These are phyloP conservation scores for Oreochromis niloticus DNA, from an alignment of 2,113 vertebrate species.

Conservation along the genomic window DNA sequence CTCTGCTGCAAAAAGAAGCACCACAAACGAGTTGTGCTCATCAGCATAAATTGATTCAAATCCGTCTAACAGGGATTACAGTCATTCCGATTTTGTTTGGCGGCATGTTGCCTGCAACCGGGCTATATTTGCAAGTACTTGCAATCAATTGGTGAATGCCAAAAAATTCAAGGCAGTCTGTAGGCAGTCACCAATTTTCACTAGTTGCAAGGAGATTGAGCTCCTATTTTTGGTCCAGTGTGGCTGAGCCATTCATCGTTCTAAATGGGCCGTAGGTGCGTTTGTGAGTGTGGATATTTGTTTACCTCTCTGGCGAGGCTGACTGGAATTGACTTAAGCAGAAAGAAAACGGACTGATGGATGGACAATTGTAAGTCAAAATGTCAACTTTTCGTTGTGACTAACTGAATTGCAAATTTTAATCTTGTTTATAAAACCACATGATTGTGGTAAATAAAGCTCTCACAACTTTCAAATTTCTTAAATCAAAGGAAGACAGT, in stretches of 20 bases:
- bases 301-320: not conserved
- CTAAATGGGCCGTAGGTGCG: accelerated
- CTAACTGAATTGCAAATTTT: not conserved
- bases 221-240: not conserved
- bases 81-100: not conserved
- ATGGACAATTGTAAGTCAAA: not conserved
- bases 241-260: not conserved
- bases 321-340: not conserved
- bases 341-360: accelerated
- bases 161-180: not conserved
- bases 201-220: accelerated
- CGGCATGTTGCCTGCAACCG: not conserved
- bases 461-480: not conserved
- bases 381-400: not conserved
- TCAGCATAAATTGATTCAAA: accelerated
- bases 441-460: not conserved
- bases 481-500: not conserved
- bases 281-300: not conserved
- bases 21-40: not conserved
- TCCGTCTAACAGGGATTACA: accelerated
- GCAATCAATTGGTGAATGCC: not conserved
- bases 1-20: not conserved
- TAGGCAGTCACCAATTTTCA: not conserved
- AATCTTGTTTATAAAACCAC: not conserved
- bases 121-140: not conserved